phyloP scores from a whole-genome alignment of 1,140 invertebrate genomes.

The Drosophila melanica region DNA sequence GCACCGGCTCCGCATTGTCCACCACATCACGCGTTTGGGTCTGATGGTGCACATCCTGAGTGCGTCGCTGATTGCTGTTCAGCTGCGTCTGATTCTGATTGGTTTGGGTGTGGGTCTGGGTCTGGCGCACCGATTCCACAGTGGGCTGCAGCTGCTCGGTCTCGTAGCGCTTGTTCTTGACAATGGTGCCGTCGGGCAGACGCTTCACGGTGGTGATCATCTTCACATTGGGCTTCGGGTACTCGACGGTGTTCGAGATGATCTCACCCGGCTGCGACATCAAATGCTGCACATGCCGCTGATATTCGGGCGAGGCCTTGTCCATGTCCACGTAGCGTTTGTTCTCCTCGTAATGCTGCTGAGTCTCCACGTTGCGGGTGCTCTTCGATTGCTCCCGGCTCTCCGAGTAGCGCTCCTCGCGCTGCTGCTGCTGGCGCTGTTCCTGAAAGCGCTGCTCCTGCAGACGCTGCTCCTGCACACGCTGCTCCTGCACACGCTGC shows the following conservation, averaged over 20 bases:
- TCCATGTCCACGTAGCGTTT: slow-evolving; percentile 82
- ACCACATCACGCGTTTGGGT: slow-evolving; percentile 59
- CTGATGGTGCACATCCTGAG: slow-evolving; percentile 42
- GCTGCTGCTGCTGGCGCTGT: slow-evolving; percentile 35
- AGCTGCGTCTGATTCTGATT: slow-evolving; percentile 26
- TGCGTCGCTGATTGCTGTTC: slow-evolving; percentile 30
- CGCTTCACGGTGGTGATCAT: slow-evolving; percentile 87
- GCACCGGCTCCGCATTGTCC: slow-evolving; percentile 57
- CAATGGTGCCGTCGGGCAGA: slow-evolving; percentile 87
- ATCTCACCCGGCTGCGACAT: slow-evolving; percentile 83
- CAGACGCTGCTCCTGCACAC: slow-evolving; percentile 36
- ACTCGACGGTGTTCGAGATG: slow-evolving; percentile 86
- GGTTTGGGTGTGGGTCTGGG: slow-evolving; percentile 38
- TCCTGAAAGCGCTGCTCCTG: slow-evolving; percentile 43
- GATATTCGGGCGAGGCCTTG: slow-evolving; percentile 79
- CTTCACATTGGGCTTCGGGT: slow-evolving; percentile 87
- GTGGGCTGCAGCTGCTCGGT: slow-evolving; percentile 83
- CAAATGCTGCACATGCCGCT: slow-evolving; percentile 75
- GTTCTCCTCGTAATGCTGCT: slow-evolving; percentile 75
- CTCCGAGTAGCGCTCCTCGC: slow-evolving; percentile 64
- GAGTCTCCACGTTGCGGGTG: slow-evolving; percentile 71
- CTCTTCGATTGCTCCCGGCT: slow-evolving; percentile 69
- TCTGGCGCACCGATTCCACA: slow-evolving; percentile 26
- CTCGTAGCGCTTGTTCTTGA: slow-evolving; percentile 87
- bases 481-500: slow-evolving; percentile 28